Conservation (phyloP, 2,888 invertebrate species). For the Anthrax anthrax region DNA sequence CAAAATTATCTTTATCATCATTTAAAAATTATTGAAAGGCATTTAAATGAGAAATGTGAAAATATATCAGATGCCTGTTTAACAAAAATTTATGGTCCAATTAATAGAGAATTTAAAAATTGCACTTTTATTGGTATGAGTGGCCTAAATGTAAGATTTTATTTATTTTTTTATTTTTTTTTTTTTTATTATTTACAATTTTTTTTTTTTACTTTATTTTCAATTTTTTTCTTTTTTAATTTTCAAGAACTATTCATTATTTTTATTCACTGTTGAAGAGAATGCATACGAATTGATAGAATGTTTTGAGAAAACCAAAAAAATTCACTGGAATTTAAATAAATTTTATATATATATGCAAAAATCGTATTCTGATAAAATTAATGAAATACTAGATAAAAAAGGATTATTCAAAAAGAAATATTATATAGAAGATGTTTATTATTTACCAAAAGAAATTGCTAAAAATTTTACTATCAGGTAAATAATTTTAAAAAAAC, state of each 20-base stretch:
- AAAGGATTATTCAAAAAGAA: slow-evolving; percentile 2
- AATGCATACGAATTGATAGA: slow-evolving; percentile 9
- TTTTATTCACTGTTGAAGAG: slow-evolving; percentile 7
- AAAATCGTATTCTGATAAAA: slow-evolving; percentile 2
- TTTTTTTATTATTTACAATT: no score
- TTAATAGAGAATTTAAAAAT: slow-evolving; percentile 8
- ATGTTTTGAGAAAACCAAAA: slow-evolving; percentile 8
- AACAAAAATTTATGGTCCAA: slow-evolving; percentile 3
- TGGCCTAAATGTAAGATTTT: slow-evolving; percentile 3
- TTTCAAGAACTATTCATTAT: slow-evolving; percentile 10
- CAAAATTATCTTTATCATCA: no score
- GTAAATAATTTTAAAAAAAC: neutral
- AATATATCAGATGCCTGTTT: neutral
- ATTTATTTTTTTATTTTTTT: neutral
- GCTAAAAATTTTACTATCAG: no score
- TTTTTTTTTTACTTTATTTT: no score
- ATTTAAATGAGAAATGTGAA: no score
- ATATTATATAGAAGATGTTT: no score
- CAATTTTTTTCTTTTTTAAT: no score
- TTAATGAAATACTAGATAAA: slow-evolving; percentile 5
- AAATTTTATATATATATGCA: slow-evolving; percentile 9
- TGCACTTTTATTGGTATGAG: slow-evolving; percentile 10
- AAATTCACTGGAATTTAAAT: slow-evolving; percentile 9
- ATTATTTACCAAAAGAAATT: no score
- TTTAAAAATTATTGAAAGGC: no score